Evolutionary conservation across 2,888 invertebrate genomes (phyloP).

Genomic region (Eupithecia pulchellata): DNA sequence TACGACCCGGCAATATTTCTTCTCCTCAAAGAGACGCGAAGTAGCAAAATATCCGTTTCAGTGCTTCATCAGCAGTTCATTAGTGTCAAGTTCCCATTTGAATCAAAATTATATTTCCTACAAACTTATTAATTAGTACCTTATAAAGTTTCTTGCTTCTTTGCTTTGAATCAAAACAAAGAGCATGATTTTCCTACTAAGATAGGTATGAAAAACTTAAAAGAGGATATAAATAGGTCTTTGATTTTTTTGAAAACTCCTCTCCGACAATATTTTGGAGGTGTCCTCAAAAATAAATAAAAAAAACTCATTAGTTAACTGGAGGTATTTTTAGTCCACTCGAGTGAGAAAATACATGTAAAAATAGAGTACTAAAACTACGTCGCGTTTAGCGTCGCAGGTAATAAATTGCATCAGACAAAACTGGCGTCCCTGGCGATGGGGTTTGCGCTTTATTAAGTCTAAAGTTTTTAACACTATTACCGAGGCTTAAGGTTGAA

Average conservation of each 20-base stretch:
- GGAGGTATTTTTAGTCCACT: background rate
- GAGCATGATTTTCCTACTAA: background rate
- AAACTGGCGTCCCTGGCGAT: constrained; percentile 18
- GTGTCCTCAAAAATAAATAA: background rate
- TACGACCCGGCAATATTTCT: background rate
- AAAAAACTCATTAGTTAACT: too few species aligned
- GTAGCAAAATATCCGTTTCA: constrained; percentile 39
- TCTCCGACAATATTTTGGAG: too few species aligned
- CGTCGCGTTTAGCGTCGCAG: constrained; percentile 22
- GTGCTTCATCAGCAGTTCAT: constrained; percentile 39
- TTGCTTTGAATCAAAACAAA: background rate
- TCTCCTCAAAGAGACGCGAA: background rate
- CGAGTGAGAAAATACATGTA: constrained; percentile 1
- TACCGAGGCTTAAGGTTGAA: background rate
- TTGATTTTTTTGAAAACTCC: too few species aligned
- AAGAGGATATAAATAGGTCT: too few species aligned
- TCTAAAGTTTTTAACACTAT: constrained; percentile 18
- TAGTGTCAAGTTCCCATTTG: constrained; percentile 50
- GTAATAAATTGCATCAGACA: constrained; percentile 35
- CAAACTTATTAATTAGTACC: constrained; percentile 51
- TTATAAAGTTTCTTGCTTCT: background rate
- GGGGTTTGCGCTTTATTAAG: constrained; percentile 13
- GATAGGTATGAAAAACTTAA: too few species aligned
- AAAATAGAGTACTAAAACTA: constrained; percentile 19
- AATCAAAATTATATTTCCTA: constrained; percentile 50